A percentile compares a stretch with the other conserved stretches of the same genome.
phyloP scores from a whole-genome alignment of 2,888 invertebrate genomes.

The Macropis europaea region DNA sequence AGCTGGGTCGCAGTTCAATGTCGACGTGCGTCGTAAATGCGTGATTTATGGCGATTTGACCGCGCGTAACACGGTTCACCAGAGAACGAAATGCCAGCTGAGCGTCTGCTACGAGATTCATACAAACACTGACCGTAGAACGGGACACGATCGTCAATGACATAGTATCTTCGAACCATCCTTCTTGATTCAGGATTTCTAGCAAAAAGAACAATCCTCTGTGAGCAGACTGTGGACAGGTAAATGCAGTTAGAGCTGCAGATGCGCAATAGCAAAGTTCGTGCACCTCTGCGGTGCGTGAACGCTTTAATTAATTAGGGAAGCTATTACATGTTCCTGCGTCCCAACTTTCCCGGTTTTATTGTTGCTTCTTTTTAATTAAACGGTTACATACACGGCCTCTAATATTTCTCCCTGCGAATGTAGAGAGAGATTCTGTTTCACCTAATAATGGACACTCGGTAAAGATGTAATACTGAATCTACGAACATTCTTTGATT shows the following conservation, averaged over 20 bases:
- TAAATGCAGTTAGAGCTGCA: conserved; percentile 8
- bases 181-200: too few relatives aligned
- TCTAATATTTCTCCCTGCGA: too few relatives aligned
- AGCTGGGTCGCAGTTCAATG: conserved; percentile 61
- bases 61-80: conserved; percentile 37
- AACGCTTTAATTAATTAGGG: conserved; percentile 62
- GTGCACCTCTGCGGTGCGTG: conserved; percentile 17
- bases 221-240: background rate
- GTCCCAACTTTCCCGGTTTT: conserved; percentile 33
- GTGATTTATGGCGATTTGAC: conserved; percentile 44
- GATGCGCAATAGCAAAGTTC: conserved; percentile 26
- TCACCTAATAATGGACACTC: too few relatives aligned
- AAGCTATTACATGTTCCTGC: conserved; percentile 47
- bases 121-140: background rate
- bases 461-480: too few relatives aligned
- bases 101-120: conserved; percentile 2
- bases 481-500: too few relatives aligned
- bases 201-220: background rate
- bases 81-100: background rate
- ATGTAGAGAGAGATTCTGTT: too few relatives aligned
- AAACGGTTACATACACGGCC: too few relatives aligned
- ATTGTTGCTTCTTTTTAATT: conserved; percentile 40
- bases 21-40: conserved; percentile 53
- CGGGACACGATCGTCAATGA: conserved; percentile 3
- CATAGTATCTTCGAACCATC: background rate